phyloP scores from a whole-genome alignment of 2,113 vertebrate species.

The Ranitomeya variabilis region DNA sequence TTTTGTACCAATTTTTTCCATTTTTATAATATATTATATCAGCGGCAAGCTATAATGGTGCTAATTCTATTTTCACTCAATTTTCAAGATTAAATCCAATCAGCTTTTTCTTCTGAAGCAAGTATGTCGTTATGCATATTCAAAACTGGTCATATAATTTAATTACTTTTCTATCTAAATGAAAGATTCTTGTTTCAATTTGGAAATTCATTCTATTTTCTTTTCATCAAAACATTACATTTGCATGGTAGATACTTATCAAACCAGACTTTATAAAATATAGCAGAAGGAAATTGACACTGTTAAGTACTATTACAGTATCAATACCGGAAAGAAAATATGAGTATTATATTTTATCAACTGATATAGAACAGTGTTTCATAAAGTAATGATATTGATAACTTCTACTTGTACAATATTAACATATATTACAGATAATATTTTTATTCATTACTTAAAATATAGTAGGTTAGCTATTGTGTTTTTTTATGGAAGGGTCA shows the following conservation, averaged over 20 bases:
- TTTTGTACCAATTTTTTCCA: background rate
- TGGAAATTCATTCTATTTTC: conserved; percentile 28
- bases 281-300: background rate
- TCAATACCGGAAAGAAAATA: background rate
- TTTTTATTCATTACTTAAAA: background rate
- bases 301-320: background rate
- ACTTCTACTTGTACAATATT: background rate
- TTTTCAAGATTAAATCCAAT: conserved; percentile 38
- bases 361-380: background rate
- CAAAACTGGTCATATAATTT: conserved; percentile 12
- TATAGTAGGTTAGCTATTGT: background rate
- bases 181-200: conserved; percentile 18
- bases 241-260: conserved; percentile 16
- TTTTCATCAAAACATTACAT: conserved; percentile 31
- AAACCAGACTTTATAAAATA: conserved; percentile 1
- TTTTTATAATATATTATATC: conserved; percentile 3
- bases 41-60: background rate
- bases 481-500: background rate
- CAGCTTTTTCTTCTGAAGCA: conserved; percentile 23
- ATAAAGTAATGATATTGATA: background rate
- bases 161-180: conserved; percentile 25
- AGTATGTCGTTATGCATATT: conserved; percentile 24
- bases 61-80: conserved; percentile 23
- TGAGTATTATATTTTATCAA: background rate
- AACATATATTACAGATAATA: background rate